Evolutionary conservation across 1,140 invertebrate species (phyloP), one percentile per base, ranked within the genome.

Genomic region (Periplaneta americana): DNA sequence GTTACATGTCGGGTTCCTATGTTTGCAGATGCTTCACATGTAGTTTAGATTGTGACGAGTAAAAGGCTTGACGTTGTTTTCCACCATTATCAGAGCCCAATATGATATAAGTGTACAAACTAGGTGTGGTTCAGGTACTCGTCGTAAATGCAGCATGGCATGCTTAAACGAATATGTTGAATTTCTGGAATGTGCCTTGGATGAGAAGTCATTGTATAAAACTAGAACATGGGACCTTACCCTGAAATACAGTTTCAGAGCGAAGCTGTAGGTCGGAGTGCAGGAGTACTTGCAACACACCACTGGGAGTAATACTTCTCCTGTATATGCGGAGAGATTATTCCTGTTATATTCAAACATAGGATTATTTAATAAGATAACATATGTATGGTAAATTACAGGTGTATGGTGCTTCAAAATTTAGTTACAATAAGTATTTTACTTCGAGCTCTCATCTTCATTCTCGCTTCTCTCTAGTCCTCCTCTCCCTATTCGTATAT

Each of bases 381-480:
- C 31, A 34, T 34, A 36, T 77, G 33, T 78, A 78, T 36, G 34
- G 28, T 78, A 78, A 39, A 34, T 66, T 28, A 66, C 48, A 39
- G 76, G 76, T 78, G 76, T 36, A 78, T 78, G 76, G 76, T 78
- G 76, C 76, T 78, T 78, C 76, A 78, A 78, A 78, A 78, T 78
- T 36, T 36, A 78, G 48, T 66, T 57, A n/a, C 48, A 11, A n/a
- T 66, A 66, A 66, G 22, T 66, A n/a, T 66, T 66, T 28, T 66
- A 28, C 22, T 28, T 28, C n/a, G 28, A 28, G 48, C 48, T 28
- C 28, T n/a, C n/a, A n/a, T n/a, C n/a, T n/a, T n/a, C n/a, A 66
- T 5, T n/a, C 48, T 28, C 8, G 48, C 48, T n/a, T 48, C 22
- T 66, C 22, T 66, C n/a, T n/a, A 28, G 48, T 8, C 13, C n/a